These are phyloP conservation scores for Coregonus sp. DNA, from an alignment of 2,797 vertebrate species.

Conservation along the genomic window DNA sequence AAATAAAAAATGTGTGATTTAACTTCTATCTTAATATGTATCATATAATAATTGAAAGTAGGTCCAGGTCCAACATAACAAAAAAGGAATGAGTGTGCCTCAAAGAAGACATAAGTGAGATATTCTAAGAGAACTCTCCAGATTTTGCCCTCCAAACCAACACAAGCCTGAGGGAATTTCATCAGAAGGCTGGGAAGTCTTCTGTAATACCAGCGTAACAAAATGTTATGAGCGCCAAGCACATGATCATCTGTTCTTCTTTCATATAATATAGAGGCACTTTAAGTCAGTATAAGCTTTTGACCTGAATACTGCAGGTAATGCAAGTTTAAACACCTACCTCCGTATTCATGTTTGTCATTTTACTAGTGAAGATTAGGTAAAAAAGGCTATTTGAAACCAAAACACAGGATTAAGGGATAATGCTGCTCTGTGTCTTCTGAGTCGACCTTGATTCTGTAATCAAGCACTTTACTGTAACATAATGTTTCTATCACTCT, in stretches of 20 bases:
- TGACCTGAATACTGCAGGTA: conserved; percentile 72
- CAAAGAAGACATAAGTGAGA: conserved; percentile 46
- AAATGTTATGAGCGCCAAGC: conserved; percentile 52
- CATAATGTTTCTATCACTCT: conserved; percentile 66
- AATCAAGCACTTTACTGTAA: conserved; percentile 78
- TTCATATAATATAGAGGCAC: conserved; percentile 52
- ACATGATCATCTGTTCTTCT: conserved; percentile 54
- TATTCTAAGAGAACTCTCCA: conserved; percentile 50
- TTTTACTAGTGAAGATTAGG: conserved; percentile 77
- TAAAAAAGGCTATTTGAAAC: conserved; percentile 79
- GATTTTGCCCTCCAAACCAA: conserved; percentile 49
- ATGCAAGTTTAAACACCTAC: conserved; percentile 73
- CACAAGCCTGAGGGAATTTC: conserved; percentile 52
- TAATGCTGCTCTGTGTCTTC: conserved; percentile 79
- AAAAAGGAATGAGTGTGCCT: neutral
- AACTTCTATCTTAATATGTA: neutral
- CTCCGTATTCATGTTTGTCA: conserved; percentile 75
- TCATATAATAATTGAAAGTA: neutral
- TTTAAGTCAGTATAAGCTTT: conserved; percentile 69
- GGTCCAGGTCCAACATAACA: neutral
- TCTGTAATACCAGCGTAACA: conserved; percentile 46
- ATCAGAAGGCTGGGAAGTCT: conserved; percentile 55
- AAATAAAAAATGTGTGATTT: neutral
- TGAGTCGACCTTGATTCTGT: conserved; percentile 79
- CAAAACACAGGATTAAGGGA: conserved; percentile 82